Percentiles rank a stretch among this genome's conserved stretches.
Evolutionary conservation across 2,888 invertebrate genomes (phyloP).

Genomic region (Rhamnusium bicolor): DNA sequence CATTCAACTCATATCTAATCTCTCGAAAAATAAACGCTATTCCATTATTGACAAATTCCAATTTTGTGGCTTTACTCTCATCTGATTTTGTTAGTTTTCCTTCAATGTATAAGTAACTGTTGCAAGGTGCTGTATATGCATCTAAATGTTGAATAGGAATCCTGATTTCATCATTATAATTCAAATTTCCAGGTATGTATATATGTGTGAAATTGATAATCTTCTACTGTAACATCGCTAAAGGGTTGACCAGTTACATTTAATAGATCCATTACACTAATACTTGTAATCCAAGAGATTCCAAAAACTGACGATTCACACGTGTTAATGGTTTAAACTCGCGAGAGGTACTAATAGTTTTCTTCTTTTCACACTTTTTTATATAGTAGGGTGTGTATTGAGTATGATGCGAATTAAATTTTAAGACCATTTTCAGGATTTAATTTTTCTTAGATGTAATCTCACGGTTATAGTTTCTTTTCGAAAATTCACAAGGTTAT

Average conservation of each 20-base stretch:
- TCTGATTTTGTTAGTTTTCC: constrained; percentile 38
- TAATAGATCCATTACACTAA: constrained; percentile 10
- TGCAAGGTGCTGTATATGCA: constrained; percentile 56
- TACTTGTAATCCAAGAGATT: constrained; percentile 18
- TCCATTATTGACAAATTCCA: background rate
- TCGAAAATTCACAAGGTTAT: constrained; percentile 8
- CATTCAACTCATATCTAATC: constrained; percentile 48
- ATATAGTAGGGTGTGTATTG: constrained; percentile 16
- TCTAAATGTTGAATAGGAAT: constrained; percentile 61
- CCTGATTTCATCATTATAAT: constrained; percentile 57
- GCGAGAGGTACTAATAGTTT: constrained; percentile 1
- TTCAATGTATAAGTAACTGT: constrained; percentile 53
- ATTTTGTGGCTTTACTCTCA: background rate
- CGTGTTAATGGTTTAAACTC: constrained; percentile 18
- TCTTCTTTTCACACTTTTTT: background rate
- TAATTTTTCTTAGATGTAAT: background rate
- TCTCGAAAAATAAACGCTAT: constrained; percentile 34
- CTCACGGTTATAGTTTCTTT: constrained; percentile 27
- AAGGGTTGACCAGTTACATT: constrained; percentile 23
- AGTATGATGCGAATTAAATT: constrained; percentile 1
- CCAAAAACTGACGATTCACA: constrained; percentile 37
- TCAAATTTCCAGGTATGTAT: constrained; percentile 10
- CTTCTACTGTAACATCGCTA: constrained; percentile 14
- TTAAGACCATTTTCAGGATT: background rate
- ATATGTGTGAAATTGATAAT: constrained; percentile 30